Evolutionary conservation across 2,888 invertebrate genomes (phyloP).

Genomic region (Tanypteryx hageni): DNA sequence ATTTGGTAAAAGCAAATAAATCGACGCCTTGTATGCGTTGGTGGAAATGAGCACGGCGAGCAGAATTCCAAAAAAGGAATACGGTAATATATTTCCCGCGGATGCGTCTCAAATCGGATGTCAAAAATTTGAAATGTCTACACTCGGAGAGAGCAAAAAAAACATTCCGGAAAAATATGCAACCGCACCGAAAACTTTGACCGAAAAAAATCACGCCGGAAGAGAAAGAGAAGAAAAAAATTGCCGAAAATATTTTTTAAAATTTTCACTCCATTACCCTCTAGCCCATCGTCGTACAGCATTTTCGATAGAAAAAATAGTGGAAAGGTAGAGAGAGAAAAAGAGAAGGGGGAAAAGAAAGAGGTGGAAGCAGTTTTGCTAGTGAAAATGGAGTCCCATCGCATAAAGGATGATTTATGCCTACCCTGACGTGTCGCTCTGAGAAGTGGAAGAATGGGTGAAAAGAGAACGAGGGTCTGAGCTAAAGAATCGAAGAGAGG

Average conservation of each 20-base stretch:
- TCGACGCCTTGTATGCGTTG: too few relatives aligned
- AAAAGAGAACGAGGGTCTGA: background rate
- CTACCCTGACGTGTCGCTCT: background rate
- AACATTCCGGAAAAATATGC: too few relatives aligned
- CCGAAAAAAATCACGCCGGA: background rate
- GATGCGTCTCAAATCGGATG: too few relatives aligned
- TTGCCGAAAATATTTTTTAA: background rate
- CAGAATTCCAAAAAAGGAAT: too few relatives aligned
- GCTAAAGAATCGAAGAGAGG: background rate
- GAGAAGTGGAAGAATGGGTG: background rate
- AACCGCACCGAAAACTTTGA: too few relatives aligned
- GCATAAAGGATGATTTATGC: slow-evolving; percentile 45
- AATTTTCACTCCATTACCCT: slow-evolving; percentile 22
- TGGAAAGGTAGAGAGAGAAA: background rate
- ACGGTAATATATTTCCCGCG: too few relatives aligned
- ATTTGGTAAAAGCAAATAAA: too few relatives aligned
- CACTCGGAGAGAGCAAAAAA: too few relatives aligned
- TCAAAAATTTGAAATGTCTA: too few relatives aligned
- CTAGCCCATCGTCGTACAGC: background rate
- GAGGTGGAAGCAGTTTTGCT: background rate
- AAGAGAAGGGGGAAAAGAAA: background rate
- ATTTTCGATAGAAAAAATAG: background rate
- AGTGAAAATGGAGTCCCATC: slow-evolving; percentile 22
- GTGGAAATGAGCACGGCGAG: too few relatives aligned
- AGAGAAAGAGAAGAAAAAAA: background rate